Base-by-base conservation (phyloP, 2,888 invertebrate genomes). In the Hyposoter didymator region DNA sequence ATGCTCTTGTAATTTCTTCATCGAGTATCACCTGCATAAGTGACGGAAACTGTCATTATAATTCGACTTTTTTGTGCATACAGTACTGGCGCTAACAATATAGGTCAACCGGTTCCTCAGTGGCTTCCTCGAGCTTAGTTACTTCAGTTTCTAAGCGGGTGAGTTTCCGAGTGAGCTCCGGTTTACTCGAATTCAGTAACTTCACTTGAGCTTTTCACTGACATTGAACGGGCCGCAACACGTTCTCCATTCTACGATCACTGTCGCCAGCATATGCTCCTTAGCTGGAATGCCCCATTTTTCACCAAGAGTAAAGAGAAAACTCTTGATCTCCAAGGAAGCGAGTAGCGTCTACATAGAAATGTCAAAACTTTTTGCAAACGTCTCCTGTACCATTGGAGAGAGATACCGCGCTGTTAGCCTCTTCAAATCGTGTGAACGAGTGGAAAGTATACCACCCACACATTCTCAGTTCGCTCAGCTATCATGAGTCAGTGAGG, bases 221-320 rank as follows among this genome's bases (percentile, higher is more conserved):
- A 52, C 70, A 32, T 74, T 49, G 73, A 78, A 76, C 47, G 47
- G 19, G 55, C 55, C 62, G 70, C 49, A 84, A 82, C 49, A 45
- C 45, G 45, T 69, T 14, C 45, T 69, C 28, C 47, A 47, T 69
- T 28, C 22, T 47, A 14, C 69, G 28, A 47, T 45, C 28, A 17
- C 32, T 69, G 7, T 12, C 4, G 7, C 14, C n/a, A 47, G 47
- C 69, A 45, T 69, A 4, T 5, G 28, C 45, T 28, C 19, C 47
- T 28, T 19, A 43, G 22, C 28, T 47, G 45, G 14, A 17, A n/a
- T 69, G 69, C 14, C 69, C 47, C 17, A 45, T 69, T 69, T 45
- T 69, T 69, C 32, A 32, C 22, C 28, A 22, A 28, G 28, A 32
- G 32, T 39, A n/a, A 39, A 66, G 39, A 39, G 1, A 66, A 10